Percentiles rank a stretch among this genome's conserved stretches.
Conservation (phyloP, 2,797 vertebrate genomes). For the Sphaeramia orbicularis region DNA sequence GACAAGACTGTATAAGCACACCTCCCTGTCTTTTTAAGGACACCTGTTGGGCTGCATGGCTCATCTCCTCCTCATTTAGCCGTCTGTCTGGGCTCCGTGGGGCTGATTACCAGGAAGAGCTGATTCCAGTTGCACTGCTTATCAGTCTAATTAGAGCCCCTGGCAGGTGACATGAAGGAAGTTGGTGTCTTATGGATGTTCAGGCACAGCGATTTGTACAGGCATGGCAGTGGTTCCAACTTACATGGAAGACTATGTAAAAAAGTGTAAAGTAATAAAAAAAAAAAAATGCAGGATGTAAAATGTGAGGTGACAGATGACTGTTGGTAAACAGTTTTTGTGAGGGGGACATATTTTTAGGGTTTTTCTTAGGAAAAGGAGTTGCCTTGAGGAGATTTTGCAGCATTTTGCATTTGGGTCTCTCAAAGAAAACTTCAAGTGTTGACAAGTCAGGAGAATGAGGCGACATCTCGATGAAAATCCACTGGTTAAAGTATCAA, state of each 20-base stretch:
- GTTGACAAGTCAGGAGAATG: conserved; percentile 46
- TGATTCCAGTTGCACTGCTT: conserved; percentile 82
- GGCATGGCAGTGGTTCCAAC: conserved; percentile 42
- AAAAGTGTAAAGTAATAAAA: conserved; percentile 20
- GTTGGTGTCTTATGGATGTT: conserved; percentile 66
- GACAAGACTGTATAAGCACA: conserved; percentile 50
- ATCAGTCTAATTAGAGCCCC: conserved; percentile 85
- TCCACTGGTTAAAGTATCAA: conserved; percentile 52
- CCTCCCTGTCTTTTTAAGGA: conserved; percentile 79
- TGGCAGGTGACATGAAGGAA: conserved; percentile 83
- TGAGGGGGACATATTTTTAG: conserved; percentile 37
- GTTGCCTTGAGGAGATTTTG: conserved; percentile 50
- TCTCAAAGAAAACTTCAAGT: conserved; percentile 38
- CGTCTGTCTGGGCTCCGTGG: conserved; percentile 82
- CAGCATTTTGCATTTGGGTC: conserved; percentile 45
- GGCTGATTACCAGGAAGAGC: conserved; percentile 82
- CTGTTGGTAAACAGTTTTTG: conserved; percentile 23
- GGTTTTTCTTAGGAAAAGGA: conserved; percentile 31
- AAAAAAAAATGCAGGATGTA: conserved; percentile 15
- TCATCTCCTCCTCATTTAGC: conserved; percentile 85
- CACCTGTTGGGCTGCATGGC: conserved; percentile 83
- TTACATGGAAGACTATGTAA: conserved; percentile 18
- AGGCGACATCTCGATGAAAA: conserved; percentile 50
- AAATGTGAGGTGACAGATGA: conserved; percentile 42
- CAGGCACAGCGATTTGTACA: conserved; percentile 62